phyloP scores from a whole-genome alignment of 2,113 vertebrate species.

The Pygoscelis antarcticus region DNA sequence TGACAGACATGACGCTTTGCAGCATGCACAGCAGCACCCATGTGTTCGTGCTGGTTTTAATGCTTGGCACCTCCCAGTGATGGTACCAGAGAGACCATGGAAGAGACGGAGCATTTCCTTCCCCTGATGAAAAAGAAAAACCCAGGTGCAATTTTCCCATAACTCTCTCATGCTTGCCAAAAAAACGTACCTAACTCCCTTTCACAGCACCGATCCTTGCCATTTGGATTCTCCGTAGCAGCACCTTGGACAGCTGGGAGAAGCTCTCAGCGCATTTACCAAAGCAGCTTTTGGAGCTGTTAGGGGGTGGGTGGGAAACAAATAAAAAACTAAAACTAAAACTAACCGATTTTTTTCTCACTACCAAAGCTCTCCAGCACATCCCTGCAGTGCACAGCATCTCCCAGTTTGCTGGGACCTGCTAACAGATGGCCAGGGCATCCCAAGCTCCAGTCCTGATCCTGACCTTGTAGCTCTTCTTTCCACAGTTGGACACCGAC shows the following conservation, averaged over 20 bases:
- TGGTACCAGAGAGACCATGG: background rate
- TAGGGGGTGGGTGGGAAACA: background rate
- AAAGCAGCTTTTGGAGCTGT: background rate
- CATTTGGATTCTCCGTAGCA: background rate
- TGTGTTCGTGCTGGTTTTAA: background rate
- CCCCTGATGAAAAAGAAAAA: background rate
- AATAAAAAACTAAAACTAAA: background rate
- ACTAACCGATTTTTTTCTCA: background rate
- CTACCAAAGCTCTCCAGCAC: background rate
- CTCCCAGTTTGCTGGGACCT: background rate
- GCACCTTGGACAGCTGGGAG: background rate
- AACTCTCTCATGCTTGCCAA: background rate
- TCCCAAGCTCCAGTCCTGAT: background rate
- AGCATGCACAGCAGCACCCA: background rate
- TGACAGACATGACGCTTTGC: background rate
- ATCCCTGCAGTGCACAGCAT: background rate
- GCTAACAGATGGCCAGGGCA: background rate
- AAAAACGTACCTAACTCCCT: too few relatives aligned
- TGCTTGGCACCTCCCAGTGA: background rate
- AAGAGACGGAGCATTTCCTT: background rate
- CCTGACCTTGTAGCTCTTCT: background rate
- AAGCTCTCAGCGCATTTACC: too few relatives aligned
- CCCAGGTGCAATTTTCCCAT: background rate
- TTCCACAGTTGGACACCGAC: fast-evolving
- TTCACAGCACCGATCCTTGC: background rate